These are phyloP conservation scores for Onychomys leucogaster DNA, from an alignment of 2,797 vertebrate species.

Conservation along the genomic window DNA sequence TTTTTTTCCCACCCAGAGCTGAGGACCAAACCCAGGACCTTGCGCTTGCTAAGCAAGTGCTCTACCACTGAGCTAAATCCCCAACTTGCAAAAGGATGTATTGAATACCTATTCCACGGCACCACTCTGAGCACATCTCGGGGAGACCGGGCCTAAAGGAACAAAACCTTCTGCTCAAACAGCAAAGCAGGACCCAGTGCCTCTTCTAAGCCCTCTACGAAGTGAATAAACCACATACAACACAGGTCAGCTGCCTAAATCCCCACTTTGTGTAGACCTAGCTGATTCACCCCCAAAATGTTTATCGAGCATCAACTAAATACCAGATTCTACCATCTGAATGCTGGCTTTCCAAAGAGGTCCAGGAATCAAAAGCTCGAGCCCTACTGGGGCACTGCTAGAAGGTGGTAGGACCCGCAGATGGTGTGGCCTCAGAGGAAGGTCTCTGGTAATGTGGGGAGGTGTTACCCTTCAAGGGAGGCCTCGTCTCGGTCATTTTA, in stretches of 20 bases:
- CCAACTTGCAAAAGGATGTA: no score
- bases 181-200: not conserved
- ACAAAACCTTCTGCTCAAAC: not conserved
- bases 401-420: not conserved
- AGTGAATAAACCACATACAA: not conserved
- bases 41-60: no score
- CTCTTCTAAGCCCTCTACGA: not conserved
- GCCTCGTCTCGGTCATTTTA: not conserved
- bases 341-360: not conserved
- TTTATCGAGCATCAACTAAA: not conserved
- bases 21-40: no score
- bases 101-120: not conserved
- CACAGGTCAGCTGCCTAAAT: not conserved
- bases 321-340: not conserved
- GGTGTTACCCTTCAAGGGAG: not conserved
- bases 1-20: no score
- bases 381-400: no score
- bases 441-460: not conserved
- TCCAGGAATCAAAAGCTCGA: not conserved
- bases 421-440: not conserved
- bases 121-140: not conserved
- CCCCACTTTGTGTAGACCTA: not conserved
- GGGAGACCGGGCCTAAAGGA: not conserved
- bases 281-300: not conserved
- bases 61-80: no score